These are phyloP conservation scores for Nephila pilipes DNA, from an alignment of 1,140 invertebrate species.

Conservation along the genomic window DNA sequence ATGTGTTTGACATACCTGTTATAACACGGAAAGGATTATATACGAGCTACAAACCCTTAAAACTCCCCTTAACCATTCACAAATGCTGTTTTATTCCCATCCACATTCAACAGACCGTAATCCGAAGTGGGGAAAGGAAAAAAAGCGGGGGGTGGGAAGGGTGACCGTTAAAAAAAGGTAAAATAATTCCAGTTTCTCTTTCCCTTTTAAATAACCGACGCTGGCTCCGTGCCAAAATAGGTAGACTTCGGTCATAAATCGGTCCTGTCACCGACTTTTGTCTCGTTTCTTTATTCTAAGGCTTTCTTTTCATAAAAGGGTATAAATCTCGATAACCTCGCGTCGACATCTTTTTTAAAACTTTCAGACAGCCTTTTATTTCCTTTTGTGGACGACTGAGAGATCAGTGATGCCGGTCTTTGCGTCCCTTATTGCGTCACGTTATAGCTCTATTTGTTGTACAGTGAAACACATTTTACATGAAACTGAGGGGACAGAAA, in stretches of 20 bases:
- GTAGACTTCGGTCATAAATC: conserved; percentile 59
- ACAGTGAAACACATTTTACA: no score
- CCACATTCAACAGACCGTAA: background rate
- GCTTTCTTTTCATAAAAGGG: conserved; percentile 45
- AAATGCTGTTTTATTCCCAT: background rate
- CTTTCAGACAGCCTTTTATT: background rate
- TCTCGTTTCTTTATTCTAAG: background rate
- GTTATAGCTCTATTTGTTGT: background rate
- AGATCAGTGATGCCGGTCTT: conserved; percentile 30
- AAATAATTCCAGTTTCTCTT: background rate
- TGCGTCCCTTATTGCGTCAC: background rate
- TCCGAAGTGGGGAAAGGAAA: background rate
- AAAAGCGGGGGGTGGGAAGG: background rate
- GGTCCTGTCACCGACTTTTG: conserved; percentile 54
- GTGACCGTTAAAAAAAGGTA: conserved; percentile 3
- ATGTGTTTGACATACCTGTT: no score
- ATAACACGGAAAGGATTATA: no score
- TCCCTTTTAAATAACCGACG: conserved; percentile 25
- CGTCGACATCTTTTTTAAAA: conserved; percentile 55
- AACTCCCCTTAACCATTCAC: background rate
- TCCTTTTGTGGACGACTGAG: background rate
- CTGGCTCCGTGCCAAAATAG: conserved; percentile 61
- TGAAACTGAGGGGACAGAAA: no score
- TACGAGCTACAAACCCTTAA: background rate
- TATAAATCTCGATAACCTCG: conserved; percentile 38